Base-by-base conservation (phyloP, 2,797 vertebrate species). In the Tarsius wallacei region DNA sequence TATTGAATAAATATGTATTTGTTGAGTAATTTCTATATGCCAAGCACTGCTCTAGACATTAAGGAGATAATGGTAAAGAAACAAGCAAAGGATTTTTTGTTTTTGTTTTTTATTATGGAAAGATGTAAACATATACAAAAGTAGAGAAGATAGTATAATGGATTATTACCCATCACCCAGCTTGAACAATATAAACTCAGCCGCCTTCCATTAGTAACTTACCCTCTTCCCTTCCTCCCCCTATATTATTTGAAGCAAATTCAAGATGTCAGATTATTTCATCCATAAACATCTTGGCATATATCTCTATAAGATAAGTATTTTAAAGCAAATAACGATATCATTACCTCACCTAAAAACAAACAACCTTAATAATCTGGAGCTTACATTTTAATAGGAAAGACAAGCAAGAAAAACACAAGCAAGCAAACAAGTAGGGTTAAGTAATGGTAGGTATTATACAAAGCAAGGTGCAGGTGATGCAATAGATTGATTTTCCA, bases 191-290 rank as follows among this genome's bases (percentile, higher is more conserved):
- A 73, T 77, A 66, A 83, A 68, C 70, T 70, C 91, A 88, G 33
- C 26, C 28, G 68, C 85, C 76, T 94, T 77, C 81, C 42, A 63
- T 49, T 96, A 63, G 53, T 86, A 85, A 85, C 13, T 31, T 77
- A 77, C 28, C 51, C 13, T 14, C 47, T 26, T 93, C 15, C 24
- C 70, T 61, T 22, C 66, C 17, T 31, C 57, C 21, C 31, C 7
- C 59, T 64, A 10, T 84, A 47, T 71, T 85, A 81, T 61, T 91
- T 87, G 28, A 78, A 93, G 53, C 22, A 88, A 91, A 85, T 80
- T 47, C 31, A 95, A 80, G 64, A 61, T 53, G n/a, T 74, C 19
- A 82, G 14, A 61, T 85, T 90, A 90, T 91, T 96, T 88, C 87
- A 88, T 33, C 59, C 47, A 80, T 80, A 88, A 74, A 57, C 13